Evolutionary conservation across 2,888 invertebrate species (phyloP), one percentile per base, ranked within the genome.

Genomic region (Drosophila monieri): DNA sequence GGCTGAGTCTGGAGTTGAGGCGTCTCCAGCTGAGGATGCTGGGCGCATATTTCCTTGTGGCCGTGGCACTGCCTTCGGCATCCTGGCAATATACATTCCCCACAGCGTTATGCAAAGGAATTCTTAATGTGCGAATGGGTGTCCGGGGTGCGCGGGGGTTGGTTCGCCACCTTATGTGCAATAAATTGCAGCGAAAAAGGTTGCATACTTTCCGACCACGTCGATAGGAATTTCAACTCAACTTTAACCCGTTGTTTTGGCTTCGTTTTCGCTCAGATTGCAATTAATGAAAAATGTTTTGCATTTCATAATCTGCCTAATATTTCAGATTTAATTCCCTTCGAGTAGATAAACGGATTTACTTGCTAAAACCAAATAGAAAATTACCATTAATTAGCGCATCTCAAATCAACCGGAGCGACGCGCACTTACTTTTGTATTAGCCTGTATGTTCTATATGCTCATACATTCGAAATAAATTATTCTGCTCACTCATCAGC

Each of bases 401-500:
- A 59, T 54, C 52, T 46, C 48, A 53, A 52, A 58, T 53, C 46
- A 35, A 49, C 47, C 23, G n/a, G n/a, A n/a, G 14, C 47, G 14
- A 14, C 15, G n/a, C 15, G 32, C 56, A 44, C 53, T 61, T 65
- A 60, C 67, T 61, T 52, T 44, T 66, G 18, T 27, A 10, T 41
- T 35, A 46, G 25, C 23, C 37, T 37, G 10, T 6, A 39, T 39
- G 41, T 58, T 32, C 48, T 70, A 62, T 65, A 47, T 61, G 32
- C 14, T 18, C 27, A 30, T 80, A 67, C 76, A 69, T 80, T 75
- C 69, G 70, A 79, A 88, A 85, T 85, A 85, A 88, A 76, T 88
- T 83, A 85, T 85, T 85, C 88, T 73, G 78, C 80, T 80, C 88
- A 88, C 74, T 88, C 88, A 84, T 79, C 76, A 88, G 70, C 76